Conservation (phyloP, 1,140 invertebrate genomes). For the Diabrotica virgifera region DNA sequence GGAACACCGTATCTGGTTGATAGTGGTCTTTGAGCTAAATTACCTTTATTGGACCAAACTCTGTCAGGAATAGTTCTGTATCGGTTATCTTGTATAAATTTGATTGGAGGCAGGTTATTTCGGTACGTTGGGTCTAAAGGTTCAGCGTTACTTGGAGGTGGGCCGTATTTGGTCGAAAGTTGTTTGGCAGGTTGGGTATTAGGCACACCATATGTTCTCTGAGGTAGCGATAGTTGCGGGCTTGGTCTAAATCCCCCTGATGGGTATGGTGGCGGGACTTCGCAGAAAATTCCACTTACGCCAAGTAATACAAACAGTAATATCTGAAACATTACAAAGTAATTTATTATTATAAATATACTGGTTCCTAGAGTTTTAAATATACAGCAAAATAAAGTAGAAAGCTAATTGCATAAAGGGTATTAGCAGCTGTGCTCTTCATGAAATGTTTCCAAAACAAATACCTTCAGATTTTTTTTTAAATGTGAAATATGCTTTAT, state of each 20-base stretch:
- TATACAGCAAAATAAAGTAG: no score
- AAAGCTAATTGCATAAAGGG: no score
- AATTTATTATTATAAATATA: neutral
- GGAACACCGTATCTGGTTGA: neutral
- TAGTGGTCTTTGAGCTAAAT: neutral
- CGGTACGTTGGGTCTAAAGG: neutral
- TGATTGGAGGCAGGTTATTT: neutral
- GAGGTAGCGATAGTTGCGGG: neutral
- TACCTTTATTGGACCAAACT: neutral
- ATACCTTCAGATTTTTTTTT: no score
- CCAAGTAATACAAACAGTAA: neutral
- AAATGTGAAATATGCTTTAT: no score
- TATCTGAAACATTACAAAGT: conserved; percentile 17
- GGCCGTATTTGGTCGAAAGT: neutral
- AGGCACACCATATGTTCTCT: neutral
- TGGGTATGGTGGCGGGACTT: conserved; percentile 14
- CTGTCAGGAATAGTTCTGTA: neutral
- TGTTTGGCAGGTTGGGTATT: neutral
- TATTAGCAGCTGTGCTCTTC: no score
- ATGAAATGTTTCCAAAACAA: no score
- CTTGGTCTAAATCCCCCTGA: conserved; percentile 13
- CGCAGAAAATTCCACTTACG: conserved; percentile 2
- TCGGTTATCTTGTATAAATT: neutral
- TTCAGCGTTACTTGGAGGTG: neutral
- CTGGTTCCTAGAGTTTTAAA: no score